Evolutionary conservation across 2,797 vertebrate genomes (phyloP).

Genomic region (Cephalopachus bancanus): DNA sequence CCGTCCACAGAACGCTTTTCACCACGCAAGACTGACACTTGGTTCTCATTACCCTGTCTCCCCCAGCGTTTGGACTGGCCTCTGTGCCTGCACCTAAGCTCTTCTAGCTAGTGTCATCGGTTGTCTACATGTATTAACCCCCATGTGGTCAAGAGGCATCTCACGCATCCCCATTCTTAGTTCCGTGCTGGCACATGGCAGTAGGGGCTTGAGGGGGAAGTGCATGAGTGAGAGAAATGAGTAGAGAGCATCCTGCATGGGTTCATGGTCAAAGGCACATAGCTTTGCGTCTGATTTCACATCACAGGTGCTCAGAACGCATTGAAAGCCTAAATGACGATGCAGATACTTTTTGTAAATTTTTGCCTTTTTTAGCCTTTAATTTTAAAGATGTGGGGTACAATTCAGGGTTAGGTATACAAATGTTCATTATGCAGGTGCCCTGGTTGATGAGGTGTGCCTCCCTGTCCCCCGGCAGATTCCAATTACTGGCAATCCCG

Average conservation of each 20-base stretch:
- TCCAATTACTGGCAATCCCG: too few species aligned
- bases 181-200: not conserved
- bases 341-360: not conserved
- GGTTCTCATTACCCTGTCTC: not conserved
- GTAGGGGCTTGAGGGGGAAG: not conserved
- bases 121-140: not conserved
- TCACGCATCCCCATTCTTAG: not conserved
- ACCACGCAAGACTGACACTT: not conserved
- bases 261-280: not conserved
- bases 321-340: not conserved
- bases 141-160: rapidly evolving
- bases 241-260: rapidly evolving
- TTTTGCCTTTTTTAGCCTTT: not conserved
- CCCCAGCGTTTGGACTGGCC: not conserved
- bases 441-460: too few species aligned
- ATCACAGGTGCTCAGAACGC: not conserved
- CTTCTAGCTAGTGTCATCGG: not conserved
- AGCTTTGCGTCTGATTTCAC: not conserved
- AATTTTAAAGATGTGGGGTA: too few species aligned
- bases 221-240: not conserved
- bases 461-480: too few species aligned
- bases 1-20: not conserved
- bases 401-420: too few species aligned
- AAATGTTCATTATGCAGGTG: too few species aligned
- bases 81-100: not conserved